Evolutionary conservation across 2,888 invertebrate genomes (phyloP), one percentile per base, ranked within the genome.

Genomic region (Fragum fragum): DNA sequence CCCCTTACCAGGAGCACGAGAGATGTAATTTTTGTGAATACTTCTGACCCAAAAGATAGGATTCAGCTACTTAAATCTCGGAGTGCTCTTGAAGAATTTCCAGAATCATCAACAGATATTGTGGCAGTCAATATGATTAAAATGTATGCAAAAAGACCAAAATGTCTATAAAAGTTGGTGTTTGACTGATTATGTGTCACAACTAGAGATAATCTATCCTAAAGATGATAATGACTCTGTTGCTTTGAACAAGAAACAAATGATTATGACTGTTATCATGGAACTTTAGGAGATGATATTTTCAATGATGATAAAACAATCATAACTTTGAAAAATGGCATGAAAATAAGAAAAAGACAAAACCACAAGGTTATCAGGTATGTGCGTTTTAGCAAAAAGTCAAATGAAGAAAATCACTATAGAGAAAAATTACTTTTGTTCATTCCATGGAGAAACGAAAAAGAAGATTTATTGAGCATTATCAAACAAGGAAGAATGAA

Each of bases 381-480:
- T 69, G 69, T 69, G 1, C 69, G 69, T 3, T 69, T 69, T 28
- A 69, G 52, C 29, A 28, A 52, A 23, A 47, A 69, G 23, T 28
- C 69, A 69, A 42, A 90, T 47, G 16, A 32, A 68, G 79, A 83
- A 72, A 79, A 81, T 18, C 52, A 79, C 69, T 81, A 52, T 39
- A 66, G 81, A 52, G 75, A 83, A 77, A 55, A 39, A 21, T 36
- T 91, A 0, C 86, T 91, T 89, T 82, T 92, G 18, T 92, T 79
- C 73, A 1, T 75, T 0, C 89, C 91, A 14, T 92, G 91, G 91
- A 73, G 91, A 73, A 61, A 91, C 71, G 91, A 91, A 81, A 18
- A 76, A 14, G 39, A 2, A 18, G 61, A 73, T 16, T 9, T 85
- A 14, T 73, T 80, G 26, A 28, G 18, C 61, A 63, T 9, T 76